Evolutionary conservation across 2,888 invertebrate genomes (phyloP).

Genomic region (Drosophila multiciliata): DNA sequence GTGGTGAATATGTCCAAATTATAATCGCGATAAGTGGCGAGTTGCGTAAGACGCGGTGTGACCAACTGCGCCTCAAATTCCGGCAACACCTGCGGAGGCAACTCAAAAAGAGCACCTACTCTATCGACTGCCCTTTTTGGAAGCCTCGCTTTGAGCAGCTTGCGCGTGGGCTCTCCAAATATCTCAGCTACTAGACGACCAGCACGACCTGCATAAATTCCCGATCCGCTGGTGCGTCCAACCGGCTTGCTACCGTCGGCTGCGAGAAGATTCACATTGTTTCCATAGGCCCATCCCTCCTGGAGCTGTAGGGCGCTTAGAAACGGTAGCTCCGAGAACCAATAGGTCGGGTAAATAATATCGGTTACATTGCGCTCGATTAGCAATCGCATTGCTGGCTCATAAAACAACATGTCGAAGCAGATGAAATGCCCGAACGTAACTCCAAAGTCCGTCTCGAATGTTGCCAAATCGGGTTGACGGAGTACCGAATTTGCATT

Average conservation of each 20-base stretch:
- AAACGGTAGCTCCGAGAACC: slow-evolving; percentile 93
- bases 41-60: slow-evolving; percentile 57
- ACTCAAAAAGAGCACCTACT: background rate
- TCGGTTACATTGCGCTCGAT: slow-evolving; percentile 75
- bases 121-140: slow-evolving; percentile 59
- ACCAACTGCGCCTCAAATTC: slow-evolving; percentile 55
- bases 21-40: slow-evolving; percentile 74
- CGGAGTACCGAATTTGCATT: slow-evolving; percentile 84
- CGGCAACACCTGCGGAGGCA: slow-evolving; percentile 44
- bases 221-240: slow-evolving; percentile 87
- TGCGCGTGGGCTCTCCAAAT: slow-evolving; percentile 50
- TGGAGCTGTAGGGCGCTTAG: slow-evolving; percentile 86
- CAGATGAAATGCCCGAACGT: slow-evolving; percentile 93
- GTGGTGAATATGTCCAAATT: slow-evolving; percentile 77
- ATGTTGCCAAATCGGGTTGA: slow-evolving; percentile 87
- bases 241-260: slow-evolving; percentile 87
- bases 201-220: slow-evolving; percentile 86
- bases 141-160: slow-evolving; percentile 72
- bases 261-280: slow-evolving; percentile 87
- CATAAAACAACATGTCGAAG: slow-evolving; percentile 92
- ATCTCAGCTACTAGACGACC: slow-evolving; percentile 80
- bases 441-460: slow-evolving; percentile 91
- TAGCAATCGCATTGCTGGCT: slow-evolving; percentile 87
- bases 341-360: slow-evolving; percentile 88
- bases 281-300: slow-evolving; percentile 87